Evolutionary conservation across 2,888 invertebrate species (phyloP), one percentile per base, ranked within the genome.

Genomic region (Ormyrus pomaceus): DNA sequence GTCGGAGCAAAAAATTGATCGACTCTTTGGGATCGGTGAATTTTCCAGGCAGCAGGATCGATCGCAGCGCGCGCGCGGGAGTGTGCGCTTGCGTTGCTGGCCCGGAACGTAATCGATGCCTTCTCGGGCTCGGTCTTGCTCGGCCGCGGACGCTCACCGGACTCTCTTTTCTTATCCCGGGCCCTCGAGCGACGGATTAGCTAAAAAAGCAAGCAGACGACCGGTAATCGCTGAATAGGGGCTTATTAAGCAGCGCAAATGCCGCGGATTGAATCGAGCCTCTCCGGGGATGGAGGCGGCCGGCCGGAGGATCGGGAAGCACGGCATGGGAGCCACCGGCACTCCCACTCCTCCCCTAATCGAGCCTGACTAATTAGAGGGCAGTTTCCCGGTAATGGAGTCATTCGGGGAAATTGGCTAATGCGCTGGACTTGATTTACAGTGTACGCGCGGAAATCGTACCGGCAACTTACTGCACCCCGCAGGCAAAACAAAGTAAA

Each of bases 331-430:
- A 71, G 65, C 72, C 62, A 74, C 76, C 80, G 82, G 70, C 77
- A 80, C 81, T 83, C 81, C 82, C 78, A 65, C 80, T 77, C 83
- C 83, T 71, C 82, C 34, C 83, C 78, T 88, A 88, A 89, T 88
- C 87, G 88, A 86, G 87, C 87, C 85, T 87, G 87, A 87, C 87
- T 89, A 89, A 89, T 89, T 88, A 89, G 87, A 87, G 87, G 86
- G 84, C 86, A 87, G 88, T 87, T 86, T 85, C 82, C 86, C 87
- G 86, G 86, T 88, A 88, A 89, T 88, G 86, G 87, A 88, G 86
- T 87, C 87, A 86, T 84, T 83, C 64, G 80, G 84, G 82, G 84
- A 87, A 88, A 87, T 87, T 87, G 85, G 87, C 83, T 87, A 86
- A 88, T 84, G 72, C 77, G 84, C 80, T 83, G 84, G 84, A 85